Base-by-base conservation (phyloP, 2,113 vertebrate species). In the Lates calcarifer region DNA sequence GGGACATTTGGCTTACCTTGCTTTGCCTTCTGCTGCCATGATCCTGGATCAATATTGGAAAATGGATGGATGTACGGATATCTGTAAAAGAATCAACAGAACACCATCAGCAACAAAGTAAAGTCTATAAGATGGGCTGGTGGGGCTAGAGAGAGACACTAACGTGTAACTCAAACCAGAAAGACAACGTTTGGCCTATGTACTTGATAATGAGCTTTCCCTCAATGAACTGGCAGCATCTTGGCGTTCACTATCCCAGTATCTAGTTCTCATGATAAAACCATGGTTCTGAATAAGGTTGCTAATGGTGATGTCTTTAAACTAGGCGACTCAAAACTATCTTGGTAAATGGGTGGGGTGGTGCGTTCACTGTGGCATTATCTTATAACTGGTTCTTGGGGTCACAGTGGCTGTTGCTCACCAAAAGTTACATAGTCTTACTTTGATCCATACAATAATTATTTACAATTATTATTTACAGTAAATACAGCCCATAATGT, bases 371-470 rank as follows among this genome's bases (percentile, higher is more conserved):
- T 51, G 17, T 22, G 14, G 0, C 20, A 12, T 55, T 20, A 10
- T 37, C 17, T 24, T 74, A 41, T 35, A 17, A 39, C 14, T 57
- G 18, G 20, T 49, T 1, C 60, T 72, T 47, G 24, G 8, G 37
- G 33, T 28, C 71, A 73, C 37, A 78, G 9, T 11, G 29, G 47
- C 47, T 6, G 10, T 18, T 70, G 37, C 51, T 75, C 18, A 55
- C 35, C 18, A 58, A 70, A 80, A 56, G 65, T 82, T 79, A 79
- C 26, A 43, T 15, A 77, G 28, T 68, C 72, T 70, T 69, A 61
- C 53, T 69, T 77, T 86, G 55, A 47, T 70, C 35, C 17, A 43
- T 26, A 75, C 31, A 72, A 51, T 58, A 49, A 28, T n/a, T n/a
- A n/a, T n/a, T n/a, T n/a, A n/a, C n/a, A 1, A 43, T 63, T 0